phyloP scores from a whole-genome alignment of 2,888 invertebrate species.

The Isotomurus palustris region DNA sequence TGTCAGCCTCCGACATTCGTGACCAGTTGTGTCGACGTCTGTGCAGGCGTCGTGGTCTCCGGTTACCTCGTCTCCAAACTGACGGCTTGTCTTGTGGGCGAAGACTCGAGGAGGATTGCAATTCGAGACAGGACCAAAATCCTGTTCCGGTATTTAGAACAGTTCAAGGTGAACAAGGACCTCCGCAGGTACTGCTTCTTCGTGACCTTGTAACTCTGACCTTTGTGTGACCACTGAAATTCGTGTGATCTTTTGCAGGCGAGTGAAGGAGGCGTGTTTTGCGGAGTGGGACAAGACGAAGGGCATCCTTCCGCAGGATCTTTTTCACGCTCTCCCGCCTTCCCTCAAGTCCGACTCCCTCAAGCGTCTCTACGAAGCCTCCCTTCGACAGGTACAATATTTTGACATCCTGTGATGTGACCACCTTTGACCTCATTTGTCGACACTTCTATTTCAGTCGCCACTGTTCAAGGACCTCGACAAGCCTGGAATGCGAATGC shows the following conservation, averaged over 20 bases:
- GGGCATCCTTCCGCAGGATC: slow-evolving; percentile 26
- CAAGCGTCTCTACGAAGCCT: slow-evolving; percentile 38
- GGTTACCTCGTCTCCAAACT: slow-evolving; percentile 29
- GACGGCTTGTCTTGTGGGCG: slow-evolving; percentile 37
- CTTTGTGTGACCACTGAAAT: no score
- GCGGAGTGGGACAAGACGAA: slow-evolving; percentile 41
- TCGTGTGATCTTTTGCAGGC: no score
- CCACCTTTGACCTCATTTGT: no score
- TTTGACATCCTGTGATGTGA: no score
- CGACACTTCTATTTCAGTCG: slow-evolving; percentile 11
- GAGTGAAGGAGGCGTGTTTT: slow-evolving; percentile 37
- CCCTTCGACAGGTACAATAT: slow-evolving; percentile 26
- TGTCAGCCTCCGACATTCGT: no score
- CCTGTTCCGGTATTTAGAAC: slow-evolving; percentile 30
- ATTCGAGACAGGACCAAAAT: slow-evolving; percentile 36
- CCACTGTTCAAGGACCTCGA: slow-evolving; percentile 30
- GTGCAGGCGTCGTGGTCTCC: slow-evolving; percentile 19
- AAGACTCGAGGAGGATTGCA: slow-evolving; percentile 34
- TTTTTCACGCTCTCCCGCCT: slow-evolving; percentile 40
- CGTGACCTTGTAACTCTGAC: not conserved
- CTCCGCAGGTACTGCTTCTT: slow-evolving; percentile 27
- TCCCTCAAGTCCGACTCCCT: slow-evolving; percentile 38
- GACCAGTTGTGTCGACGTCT: no score
- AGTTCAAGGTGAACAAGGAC: slow-evolving; percentile 27
- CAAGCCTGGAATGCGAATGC: slow-evolving; percentile 37